A percentile compares a stretch with the other conserved stretches of the same genome.
Evolutionary conservation across 2,797 vertebrate species (phyloP).

Genomic region (Microctenopoma steveboyesi): DNA sequence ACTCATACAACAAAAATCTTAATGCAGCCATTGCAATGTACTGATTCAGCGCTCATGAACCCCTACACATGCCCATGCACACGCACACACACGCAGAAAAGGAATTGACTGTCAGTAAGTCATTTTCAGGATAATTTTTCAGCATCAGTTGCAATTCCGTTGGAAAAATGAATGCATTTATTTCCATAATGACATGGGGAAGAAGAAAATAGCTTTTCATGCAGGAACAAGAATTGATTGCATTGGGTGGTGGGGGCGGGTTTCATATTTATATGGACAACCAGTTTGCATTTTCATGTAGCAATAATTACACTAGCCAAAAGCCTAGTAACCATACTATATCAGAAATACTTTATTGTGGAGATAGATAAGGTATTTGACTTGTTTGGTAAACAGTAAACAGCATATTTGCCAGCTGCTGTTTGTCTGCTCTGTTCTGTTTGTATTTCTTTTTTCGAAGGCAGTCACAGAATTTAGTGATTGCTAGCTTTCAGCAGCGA

Average conservation of each 20-base stretch:
- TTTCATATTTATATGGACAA: slow-evolving; percentile 32
- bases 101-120: slow-evolving; percentile 72
- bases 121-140: slow-evolving; percentile 64
- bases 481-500: slow-evolving; percentile 24
- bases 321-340: slow-evolving; percentile 24
- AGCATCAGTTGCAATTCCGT: slow-evolving; percentile 65
- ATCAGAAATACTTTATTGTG: background rate
- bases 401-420: slow-evolving; percentile 19
- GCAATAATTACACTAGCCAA: slow-evolving; percentile 31
- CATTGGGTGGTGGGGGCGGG: slow-evolving; percentile 9
- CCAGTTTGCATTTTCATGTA: slow-evolving; percentile 51
- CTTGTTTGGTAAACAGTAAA: slow-evolving; percentile 28
- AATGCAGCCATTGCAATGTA: slow-evolving; percentile 50
- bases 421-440: slow-evolving; percentile 3
- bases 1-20: slow-evolving; percentile 57
- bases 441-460: slow-evolving; percentile 15
- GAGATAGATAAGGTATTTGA: slow-evolving; percentile 30
- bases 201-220: slow-evolving; percentile 74
- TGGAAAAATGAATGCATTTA: slow-evolving; percentile 70
- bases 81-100: slow-evolving; percentile 26
- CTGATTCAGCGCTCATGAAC: slow-evolving; percentile 49
- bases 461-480: slow-evolving; percentile 19
- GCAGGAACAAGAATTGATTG: slow-evolving; percentile 71
- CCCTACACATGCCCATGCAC: slow-evolving; percentile 13
- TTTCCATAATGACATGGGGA: slow-evolving; percentile 73